Conservation (phyloP, 2,888 invertebrate species). For the Apodemia hepburni region DNA sequence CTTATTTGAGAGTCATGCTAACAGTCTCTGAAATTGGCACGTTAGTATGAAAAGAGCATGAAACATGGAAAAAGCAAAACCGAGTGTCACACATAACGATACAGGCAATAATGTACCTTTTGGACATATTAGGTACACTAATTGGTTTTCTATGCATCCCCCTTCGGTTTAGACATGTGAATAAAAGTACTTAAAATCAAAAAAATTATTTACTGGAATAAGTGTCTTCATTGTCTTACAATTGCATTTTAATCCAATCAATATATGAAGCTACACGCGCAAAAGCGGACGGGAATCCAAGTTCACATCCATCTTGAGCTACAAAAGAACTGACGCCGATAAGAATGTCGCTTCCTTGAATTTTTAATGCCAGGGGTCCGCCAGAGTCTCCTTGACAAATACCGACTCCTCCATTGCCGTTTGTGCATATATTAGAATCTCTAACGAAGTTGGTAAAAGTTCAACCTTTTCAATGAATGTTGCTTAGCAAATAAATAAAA, state of each 20-base stretch:
- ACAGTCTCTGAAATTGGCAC: no score
- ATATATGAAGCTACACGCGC: slow-evolving; percentile 51
- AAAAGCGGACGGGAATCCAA: slow-evolving; percentile 57
- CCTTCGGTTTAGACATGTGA: no score
- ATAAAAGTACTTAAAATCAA: not conserved
- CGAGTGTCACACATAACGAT: no score
- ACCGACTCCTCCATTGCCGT: slow-evolving; percentile 54
- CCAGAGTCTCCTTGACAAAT: slow-evolving; percentile 65
- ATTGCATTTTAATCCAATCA: slow-evolving; percentile 47
- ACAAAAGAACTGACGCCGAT: slow-evolving; percentile 65
- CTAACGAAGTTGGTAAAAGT: slow-evolving; percentile 40
- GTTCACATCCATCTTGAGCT: slow-evolving; percentile 52
- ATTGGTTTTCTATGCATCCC: no score
- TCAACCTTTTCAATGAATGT: no score
- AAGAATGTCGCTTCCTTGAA: slow-evolving; percentile 43
- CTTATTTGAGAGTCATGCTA: no score
- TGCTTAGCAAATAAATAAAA: no score
- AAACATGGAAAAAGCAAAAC: no score
- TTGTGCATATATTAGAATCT: slow-evolving; percentile 59
- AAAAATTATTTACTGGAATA: not conserved
- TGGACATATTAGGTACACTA: no score
- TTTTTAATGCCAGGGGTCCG: slow-evolving; percentile 49
- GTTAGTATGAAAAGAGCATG: no score
- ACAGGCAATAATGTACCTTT: no score
- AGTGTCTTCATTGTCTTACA: slow-evolving; percentile 35